Base-by-base conservation (phyloP, 2,888 invertebrate genomes). In the Dolomedes plantarius region DNA sequence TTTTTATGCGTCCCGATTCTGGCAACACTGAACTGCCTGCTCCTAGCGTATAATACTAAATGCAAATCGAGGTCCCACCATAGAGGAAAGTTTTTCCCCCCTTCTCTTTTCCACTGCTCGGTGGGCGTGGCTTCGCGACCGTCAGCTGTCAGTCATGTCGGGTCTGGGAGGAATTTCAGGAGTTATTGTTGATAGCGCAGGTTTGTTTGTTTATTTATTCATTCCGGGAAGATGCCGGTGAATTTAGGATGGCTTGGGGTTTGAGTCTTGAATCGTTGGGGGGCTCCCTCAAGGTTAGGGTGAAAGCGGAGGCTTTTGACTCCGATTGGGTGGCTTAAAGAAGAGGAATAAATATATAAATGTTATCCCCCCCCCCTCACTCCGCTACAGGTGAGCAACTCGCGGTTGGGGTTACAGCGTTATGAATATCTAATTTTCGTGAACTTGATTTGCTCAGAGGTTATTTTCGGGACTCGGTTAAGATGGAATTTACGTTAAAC, bases 1-100 rank as follows among this genome's bases (percentile, higher is more conserved):
- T n/a, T 7, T 36, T 56, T 56, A n/a, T 36, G 36, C 31, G 64
- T 50, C 39, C 29, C 50, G 39, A 41, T 56, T 82, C 56, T 76
- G 41, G 64, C 74, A 75, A 41, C 75, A 64, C 46, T 32, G 23
- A 27, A 64, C 36, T 23, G 29, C 41, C 29, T 50, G 56, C 56
- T 67, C 50, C 75, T 83, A 69, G 73, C 77, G 77, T 73, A 83
- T 83, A 83, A 83, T 77, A 56, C 73, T 72, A 72, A 83, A 83
- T 83, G 83, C 72, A 83, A 83, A 83, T 83, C 83, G 83, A n/a
- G 50, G 62, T 83, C 67, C 77, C 50, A 56, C 72, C 77, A 77
- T 83, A 73, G 67, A 83, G 68, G 39, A 29, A 67, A n/a, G 23
- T 19, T 13, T 65, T 28, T 65, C 27, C 6, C n/a, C 28, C 29